Evolutionary conservation across 2,888 invertebrate genomes (phyloP), one percentile per base, ranked within the genome.

Genomic region (Gymnosoma rotundatum): DNA sequence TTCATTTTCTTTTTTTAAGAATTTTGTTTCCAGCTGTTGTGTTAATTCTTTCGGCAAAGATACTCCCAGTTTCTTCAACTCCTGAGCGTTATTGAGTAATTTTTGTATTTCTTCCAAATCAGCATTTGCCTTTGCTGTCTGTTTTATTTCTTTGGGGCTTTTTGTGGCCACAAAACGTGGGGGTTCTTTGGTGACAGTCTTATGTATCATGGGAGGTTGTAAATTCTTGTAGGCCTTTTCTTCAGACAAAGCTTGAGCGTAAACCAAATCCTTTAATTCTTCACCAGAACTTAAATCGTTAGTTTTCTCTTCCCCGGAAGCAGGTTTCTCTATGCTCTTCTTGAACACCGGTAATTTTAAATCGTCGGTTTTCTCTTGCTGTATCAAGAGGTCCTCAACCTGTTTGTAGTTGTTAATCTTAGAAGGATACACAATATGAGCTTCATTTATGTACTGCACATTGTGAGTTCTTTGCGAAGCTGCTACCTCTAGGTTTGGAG

Each of bases 71-170:
- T 91, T 91, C 70, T 91, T 88, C 10, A 91, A 72, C 74, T 91
- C 90, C 7, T 89, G 89, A 14, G 94, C 92, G 58, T 93, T 93
- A 42, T 92, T 92, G 18, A 93, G 89, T 4, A 94, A 87, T 87
- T 93, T 92, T 63, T 93, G 92, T 10, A 94, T 87, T 87, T 93
- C 93, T 12, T 92, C 90, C 36, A 93, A 91, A 87, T 94, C 94
- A 14, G 93, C 93, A 67, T 93, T 92, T 12, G 79, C 42, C 14
- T n/a, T 80, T 6, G 42, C 69, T 1, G 32, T 0, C 10, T 60
- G 21, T 20, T 42, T 73, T 2, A 78, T 42, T 32, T 32, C 83
- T 38, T 83, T 75, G 0, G 85, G 81, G 5, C 83, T 83, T 48
- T 84, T 85, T 12, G 87, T 87, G 20, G 84, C 85, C 48, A 87